Base-by-base conservation (phyloP, 2,113 vertebrate species). In the Monopterus albus region DNA sequence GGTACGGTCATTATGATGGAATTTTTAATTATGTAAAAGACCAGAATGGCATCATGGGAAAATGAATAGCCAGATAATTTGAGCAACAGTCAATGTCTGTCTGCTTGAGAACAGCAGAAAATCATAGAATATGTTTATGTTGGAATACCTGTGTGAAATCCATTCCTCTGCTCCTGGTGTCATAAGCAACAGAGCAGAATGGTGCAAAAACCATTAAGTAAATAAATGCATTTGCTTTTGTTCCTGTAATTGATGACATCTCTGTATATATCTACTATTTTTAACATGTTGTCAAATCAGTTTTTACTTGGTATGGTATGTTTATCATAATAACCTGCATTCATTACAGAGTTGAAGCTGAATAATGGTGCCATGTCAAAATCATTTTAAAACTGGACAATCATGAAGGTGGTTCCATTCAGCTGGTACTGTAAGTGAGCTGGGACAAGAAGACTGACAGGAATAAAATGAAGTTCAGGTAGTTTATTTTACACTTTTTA, bases 21-120 rank as follows among this genome's bases (percentile, higher is more conserved):
- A 55, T 72, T 71, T 73, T 67, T 39, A 62, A 78, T 77, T 51
- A 36, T 59, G 13, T 62, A 40, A 75, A 80, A 74, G 13, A 40
- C 11, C 38, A 35, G 1, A 49, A 29, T 53, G 39, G 53, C 20
- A 72, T 67, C 14, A 25, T 65, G 67, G 49, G 31, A 63, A 53
- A 81, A 61, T 51, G 50, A 72, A 56, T 33, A 52, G 57, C 17
- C 5, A 1, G 45, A 26, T 43, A 18, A 49, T 65, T 35, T 36
- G 40, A 7, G 20, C 39, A 55, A 55, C 0, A 2, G 29, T 31
- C 5, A 1, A 12, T 45, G 59, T 55, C 46, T 21, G 58, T 39
- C 58, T 69, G 29, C 51, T 36, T 50, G 18, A 60, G n/a, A 66
- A 6, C n/a, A 43, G n/a, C 45, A 47, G 36, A n/a, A 39, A 67